phyloP scores from a whole-genome alignment of 2,113 vertebrate genomes.

The Poeciliopsis prolifica region DNA sequence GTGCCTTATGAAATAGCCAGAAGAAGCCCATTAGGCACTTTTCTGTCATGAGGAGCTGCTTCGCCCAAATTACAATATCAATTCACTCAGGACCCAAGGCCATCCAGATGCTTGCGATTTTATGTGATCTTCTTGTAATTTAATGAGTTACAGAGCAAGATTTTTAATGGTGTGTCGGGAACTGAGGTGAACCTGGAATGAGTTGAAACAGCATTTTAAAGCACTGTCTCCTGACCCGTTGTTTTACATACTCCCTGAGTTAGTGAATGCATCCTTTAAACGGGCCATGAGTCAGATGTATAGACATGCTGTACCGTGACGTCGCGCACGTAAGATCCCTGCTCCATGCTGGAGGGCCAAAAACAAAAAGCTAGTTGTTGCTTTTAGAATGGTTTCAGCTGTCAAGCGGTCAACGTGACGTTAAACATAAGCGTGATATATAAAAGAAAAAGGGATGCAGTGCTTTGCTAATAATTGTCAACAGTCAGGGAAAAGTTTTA shows the following conservation, averaged over 20 bases:
- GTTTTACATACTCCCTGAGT: neutral
- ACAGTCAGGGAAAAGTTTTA: no score
- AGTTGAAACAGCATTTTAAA: neutral
- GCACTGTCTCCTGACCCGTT: neutral
- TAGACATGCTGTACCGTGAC: neutral
- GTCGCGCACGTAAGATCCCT: no score
- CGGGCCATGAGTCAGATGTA: neutral
- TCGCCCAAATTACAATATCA: neutral
- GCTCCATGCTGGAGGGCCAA: no score
- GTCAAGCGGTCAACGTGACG: no score
- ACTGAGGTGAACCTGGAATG: neutral
- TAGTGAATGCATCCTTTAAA: neutral
- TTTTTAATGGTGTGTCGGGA: neutral
- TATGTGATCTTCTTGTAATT: constrained; percentile 4
- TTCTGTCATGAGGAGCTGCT: neutral
- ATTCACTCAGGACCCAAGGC: neutral
- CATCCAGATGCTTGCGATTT: neutral
- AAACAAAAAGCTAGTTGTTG: no score
- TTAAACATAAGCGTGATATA: no score
- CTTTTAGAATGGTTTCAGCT: no score
- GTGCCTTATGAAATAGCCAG: neutral
- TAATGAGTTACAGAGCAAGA: neutral
- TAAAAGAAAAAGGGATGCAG: no score
- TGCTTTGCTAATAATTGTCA: no score
- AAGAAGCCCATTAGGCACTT: neutral